Conservation (phyloP, 2,888 invertebrate genomes). For the Athripsodes cinereus region DNA sequence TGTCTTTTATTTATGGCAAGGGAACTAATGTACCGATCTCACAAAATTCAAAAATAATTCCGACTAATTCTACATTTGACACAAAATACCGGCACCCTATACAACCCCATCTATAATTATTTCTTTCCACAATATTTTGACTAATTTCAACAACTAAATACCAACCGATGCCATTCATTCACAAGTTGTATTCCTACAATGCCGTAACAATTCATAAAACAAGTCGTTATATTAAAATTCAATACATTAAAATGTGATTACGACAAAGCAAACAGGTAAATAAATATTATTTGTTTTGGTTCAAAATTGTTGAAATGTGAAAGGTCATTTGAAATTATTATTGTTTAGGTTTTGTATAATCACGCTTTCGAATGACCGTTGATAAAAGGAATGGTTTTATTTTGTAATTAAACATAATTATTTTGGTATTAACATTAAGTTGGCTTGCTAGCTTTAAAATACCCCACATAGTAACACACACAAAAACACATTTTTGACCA, state of each 20-base stretch:
- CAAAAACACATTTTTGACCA: no score
- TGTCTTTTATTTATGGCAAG: no score
- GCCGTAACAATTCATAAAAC: not conserved
- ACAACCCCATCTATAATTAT: slow-evolving; percentile 10
- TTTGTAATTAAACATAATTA: slow-evolving; percentile 8
- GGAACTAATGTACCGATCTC: no score
- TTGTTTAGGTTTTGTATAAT: slow-evolving; percentile 19
- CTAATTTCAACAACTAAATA: slow-evolving; percentile 4
- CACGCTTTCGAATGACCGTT: slow-evolving; percentile 15
- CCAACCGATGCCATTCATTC: not conserved
- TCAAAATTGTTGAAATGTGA: not conserved
- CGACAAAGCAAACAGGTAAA: not conserved
- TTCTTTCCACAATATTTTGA: slow-evolving; percentile 26
- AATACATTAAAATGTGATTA: slow-evolving; percentile 2
- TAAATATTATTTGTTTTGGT: slow-evolving; percentile 2
- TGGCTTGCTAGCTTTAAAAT: not conserved
- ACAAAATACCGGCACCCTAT: slow-evolving; percentile 2
- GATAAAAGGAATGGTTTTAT: slow-evolving; percentile 4
- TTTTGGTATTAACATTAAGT: not conserved
- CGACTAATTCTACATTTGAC: slow-evolving; percentile 4
- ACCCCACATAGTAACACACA: no score
- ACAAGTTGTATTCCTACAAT: not conserved
- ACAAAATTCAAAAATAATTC: not conserved
- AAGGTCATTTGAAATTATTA: slow-evolving; percentile 7
- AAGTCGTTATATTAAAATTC: not conserved